A percentile compares a stretch with the other conserved stretches of the same genome.
These are phyloP conservation scores for Blastomussa wellsi DNA, from an alignment of 92 coral and sea anemone species.

Conservation along the genomic window DNA sequence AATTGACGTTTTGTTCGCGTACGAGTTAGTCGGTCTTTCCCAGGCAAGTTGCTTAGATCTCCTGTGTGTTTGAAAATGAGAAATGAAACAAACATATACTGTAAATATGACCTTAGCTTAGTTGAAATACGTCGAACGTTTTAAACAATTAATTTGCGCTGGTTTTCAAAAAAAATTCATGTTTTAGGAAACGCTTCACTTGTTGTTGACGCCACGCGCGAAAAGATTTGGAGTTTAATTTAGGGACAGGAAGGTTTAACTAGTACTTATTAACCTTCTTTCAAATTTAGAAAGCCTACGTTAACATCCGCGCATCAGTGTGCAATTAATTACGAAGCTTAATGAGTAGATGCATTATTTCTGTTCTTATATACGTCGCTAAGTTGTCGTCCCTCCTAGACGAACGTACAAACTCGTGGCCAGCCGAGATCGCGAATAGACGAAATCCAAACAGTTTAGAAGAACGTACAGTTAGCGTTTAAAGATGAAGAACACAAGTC, in stretches of 20 bases:
- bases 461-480: neutral
- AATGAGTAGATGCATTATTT: neutral
- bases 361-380: neutral
- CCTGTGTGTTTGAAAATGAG: neutral
- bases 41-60: neutral
- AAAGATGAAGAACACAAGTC: neutral
- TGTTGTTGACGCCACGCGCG: neutral
- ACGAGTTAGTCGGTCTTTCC: neutral
- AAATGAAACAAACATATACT: too few species aligned
- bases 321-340: conserved; percentile 2
- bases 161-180: neutral
- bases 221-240: neutral
- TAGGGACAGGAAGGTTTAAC: conserved; percentile 9
- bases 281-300: conserved; percentile 18
- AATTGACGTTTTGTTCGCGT: neutral
- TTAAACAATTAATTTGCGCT: neutral
- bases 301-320: conserved; percentile 15
- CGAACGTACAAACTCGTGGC: neutral
- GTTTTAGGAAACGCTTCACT: neutral
- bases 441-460: neutral
- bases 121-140: neutral
- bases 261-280: conserved; percentile 14
- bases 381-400: neutral
- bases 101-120: neutral
- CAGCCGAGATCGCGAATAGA: neutral